Base-by-base conservation (phyloP, 1,140 invertebrate genomes). In the Tribolium castaneum region DNA sequence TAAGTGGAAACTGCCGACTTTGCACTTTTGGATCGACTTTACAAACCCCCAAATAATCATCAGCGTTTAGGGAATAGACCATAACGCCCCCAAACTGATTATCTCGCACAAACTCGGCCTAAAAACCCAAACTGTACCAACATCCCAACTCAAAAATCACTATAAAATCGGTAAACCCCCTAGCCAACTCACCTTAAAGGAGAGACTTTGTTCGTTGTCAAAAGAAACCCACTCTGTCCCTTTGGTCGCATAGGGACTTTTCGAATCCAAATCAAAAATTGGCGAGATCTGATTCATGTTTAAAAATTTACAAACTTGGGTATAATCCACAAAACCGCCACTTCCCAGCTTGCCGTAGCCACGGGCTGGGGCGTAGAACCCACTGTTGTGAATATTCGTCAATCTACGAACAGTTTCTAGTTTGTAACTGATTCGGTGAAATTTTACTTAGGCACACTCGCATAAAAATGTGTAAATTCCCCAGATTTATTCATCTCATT, bases 151-250 rank as follows among this genome's bases (percentile, higher is more conserved):
- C 16, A 2, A 19, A 19, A 19, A 1, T 1, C 16, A 19, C 16
- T 19, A 19, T 19, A 22, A 74, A 35, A 54, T 35, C 5, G 12
- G 22, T 10, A 30, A 30, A 77, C 75, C 25, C 5, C 51, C 25
- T 51, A 7, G 13, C 35, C 50, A 1, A 77, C 49, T 83, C 86
- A 92, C 91, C 87, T 97, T 97, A 82, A 90, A 90, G 70, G 84
- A 88, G 0, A 96, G 87, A 87, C 96, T 98, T 35, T 88, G 84
- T 3, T 89, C 86, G 85, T 96, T 91, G 79, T 98, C 97, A 85
- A 93, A 98, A 0, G 96, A 96, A 54, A 98, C 91, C 97, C 97
- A 99, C 84, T 97, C 94, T 3, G 88, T 87, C 35, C 89, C 87
- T 56, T 90, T 90, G 73, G 92, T 93, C 3, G 94, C 88, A 87